phyloP scores from a whole-genome alignment of 2,888 invertebrate genomes.

The Machimus atricapillus region DNA sequence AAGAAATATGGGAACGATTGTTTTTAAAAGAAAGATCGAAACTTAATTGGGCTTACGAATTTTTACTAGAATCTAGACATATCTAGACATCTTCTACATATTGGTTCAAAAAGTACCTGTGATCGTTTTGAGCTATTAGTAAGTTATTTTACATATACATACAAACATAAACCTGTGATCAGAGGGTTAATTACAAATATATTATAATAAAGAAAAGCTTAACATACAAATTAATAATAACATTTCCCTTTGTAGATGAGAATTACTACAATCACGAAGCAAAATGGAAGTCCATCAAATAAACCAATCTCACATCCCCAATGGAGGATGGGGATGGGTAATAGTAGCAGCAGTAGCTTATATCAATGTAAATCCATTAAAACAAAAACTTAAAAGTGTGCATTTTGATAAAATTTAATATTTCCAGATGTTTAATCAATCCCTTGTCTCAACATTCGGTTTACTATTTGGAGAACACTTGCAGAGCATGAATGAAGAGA shows the following conservation, averaged over 20 bases:
- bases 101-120: no score
- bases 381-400: background rate
- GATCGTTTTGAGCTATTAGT: background rate
- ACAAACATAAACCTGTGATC: no score
- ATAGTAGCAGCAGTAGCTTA: slow-evolving; percentile 71
- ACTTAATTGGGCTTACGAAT: no score
- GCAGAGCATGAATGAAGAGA: slow-evolving; percentile 69
- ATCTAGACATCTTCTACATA: no score
- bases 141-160: background rate
- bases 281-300: slow-evolving; percentile 40
- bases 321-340: slow-evolving; percentile 80
- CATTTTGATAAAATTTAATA: background rate
- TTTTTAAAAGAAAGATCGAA: no score
- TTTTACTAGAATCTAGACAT: no score
- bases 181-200: no score
- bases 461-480: slow-evolving; percentile 73
- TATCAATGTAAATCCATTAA: slow-evolving; percentile 68
- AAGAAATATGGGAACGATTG: background rate
- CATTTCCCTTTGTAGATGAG: background rate
- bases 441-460: slow-evolving; percentile 74
- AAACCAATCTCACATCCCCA: slow-evolving; percentile 61
- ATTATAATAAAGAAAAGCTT: no score
- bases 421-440: slow-evolving; percentile 73
- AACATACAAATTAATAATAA: background rate
- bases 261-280: background rate